Base-by-base conservation (phyloP, 2,888 invertebrate species). In the Xanthostigma xanthostigma region DNA sequence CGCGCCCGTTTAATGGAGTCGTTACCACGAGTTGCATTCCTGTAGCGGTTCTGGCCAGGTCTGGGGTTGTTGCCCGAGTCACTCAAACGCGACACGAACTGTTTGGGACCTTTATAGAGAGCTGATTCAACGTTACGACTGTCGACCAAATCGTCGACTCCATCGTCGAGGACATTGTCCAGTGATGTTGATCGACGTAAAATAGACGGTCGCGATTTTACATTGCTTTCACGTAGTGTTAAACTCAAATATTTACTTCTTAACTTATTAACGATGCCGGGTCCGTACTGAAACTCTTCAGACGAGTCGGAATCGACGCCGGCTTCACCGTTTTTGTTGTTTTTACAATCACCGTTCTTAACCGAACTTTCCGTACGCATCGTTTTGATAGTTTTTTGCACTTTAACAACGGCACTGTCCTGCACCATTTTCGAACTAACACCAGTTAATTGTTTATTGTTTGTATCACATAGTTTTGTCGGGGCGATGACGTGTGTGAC, bases 281-380 rank as follows among this genome's bases (percentile, higher is more conserved):
- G 92, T 1, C 92, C 92, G 71, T 92, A 91, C 62, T 84, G 82
- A 50, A 91, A 71, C 64, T 91, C 91, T 66, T 89, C 89, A 56
- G 75, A 75, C 46, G 75, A 74, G 61, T 78, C 78, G 49, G 73
- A 73, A 52, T 71, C 70, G 1, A 27, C 27, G 6, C 27, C 27
- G 27, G 27, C 27, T 27, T 27, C 27, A 27, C 27, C 27, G 46
- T 63, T 64, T 41, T 67, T 69, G 37, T 63, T 69, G 38, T 64
- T 55, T 49, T 56, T 58, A 42, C 58, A 49, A 47, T 52, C 46
- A 39, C 50, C 50, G 49, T 54, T 43, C 36, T 36, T 48, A 44
- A 48, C 48, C 37, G 40, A 41, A 39, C 42, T 47, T 34, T 46
- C 17, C 57, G 52, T 54, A 53, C 52, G 56, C 50, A 47, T 57